Conservation (phyloP, 1,140 invertebrate genomes). For the Sitodiplosis mosellana region DNA sequence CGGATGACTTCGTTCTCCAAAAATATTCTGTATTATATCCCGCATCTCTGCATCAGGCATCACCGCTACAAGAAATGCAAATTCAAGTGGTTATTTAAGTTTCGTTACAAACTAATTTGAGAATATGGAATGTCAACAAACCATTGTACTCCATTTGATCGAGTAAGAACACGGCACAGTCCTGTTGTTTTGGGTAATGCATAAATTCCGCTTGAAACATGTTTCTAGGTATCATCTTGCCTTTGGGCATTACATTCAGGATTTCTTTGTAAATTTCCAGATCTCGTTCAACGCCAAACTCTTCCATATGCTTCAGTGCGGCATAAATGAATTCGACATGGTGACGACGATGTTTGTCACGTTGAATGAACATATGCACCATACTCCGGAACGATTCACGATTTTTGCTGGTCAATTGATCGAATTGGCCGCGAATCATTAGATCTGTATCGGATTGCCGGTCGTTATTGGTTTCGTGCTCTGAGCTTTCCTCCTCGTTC, state of each 20-base stretch:
- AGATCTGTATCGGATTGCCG: background rate
- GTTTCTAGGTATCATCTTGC: constrained; percentile 65
- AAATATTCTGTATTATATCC: constrained; percentile 59
- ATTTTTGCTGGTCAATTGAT: constrained; percentile 38
- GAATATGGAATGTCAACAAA: constrained; percentile 25
- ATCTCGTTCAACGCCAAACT: constrained; percentile 80
- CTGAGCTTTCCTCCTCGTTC: too few relatives aligned
- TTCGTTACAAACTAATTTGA: too few relatives aligned
- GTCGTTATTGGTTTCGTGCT: background rate
- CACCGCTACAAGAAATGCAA: constrained; percentile 38
- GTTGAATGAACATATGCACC: constrained; percentile 46
- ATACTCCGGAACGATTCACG: constrained; percentile 56
- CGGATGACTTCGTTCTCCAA: constrained; percentile 61
- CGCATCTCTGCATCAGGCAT: constrained; percentile 82
- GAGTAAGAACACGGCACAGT: constrained; percentile 70
- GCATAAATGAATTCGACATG: constrained; percentile 89
- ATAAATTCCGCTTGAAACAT: constrained; percentile 69
- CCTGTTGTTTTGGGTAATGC: constrained; percentile 90
- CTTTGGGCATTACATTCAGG: constrained; percentile 83
- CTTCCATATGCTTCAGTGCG: constrained; percentile 72
- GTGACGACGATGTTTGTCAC: constrained; percentile 42
- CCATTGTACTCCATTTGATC: constrained; percentile 82
- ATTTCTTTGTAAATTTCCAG: constrained; percentile 80
- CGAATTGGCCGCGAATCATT: constrained; percentile 24
- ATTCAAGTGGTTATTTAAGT: constrained; percentile 13